Evolutionary conservation across 2,797 vertebrate genomes (phyloP), one percentile per base, ranked within the genome.

Genomic region (Galago senegalensis): DNA sequence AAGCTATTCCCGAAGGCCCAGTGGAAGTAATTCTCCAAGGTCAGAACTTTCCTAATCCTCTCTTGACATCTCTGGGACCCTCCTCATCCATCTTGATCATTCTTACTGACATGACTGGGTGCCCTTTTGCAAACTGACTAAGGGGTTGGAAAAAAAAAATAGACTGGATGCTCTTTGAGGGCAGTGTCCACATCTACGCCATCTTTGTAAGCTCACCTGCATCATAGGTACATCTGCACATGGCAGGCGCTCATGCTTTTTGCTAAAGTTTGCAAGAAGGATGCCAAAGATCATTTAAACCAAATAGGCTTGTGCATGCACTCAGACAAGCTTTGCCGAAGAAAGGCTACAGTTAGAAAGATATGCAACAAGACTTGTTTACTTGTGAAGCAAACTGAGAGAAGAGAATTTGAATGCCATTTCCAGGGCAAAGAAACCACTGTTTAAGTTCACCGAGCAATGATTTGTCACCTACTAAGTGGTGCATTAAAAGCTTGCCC

Each of bases 301-400:
- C 46, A 89, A 83, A 80, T 1, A 37, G 58, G 87, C 14, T 85
- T 46, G 27, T 58, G 18, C 37, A n/a, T n/a, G 23, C 10, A 27
- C 11, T 53, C 58, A 37, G n/a, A 75, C 17, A 67, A 90, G 23
- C 23, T 63, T 80, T 70, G 83, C 56, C 82, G 49, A 63, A 93
- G 79, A 80, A 87, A 95, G n/a, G 9, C n/a, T 80, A 49, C 12
- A 7, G 31, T 96, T 85, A 49, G 92, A 94, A 91, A 58, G 63
- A 91, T 7, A 87, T 1, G 2, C 60, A 93, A 37, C 49, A 61
- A 87, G 16, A 40, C 40, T 88, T 56, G 69, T 69, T 58, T 96
- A 85, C 72, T 92, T 80, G 14, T 20, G 61, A 89, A 91, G 37
- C 61, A 72, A 81, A 9, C 5, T 58, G 63, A 73, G 37, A 85